phyloP scores from a whole-genome alignment of 2,888 invertebrate species.

The Drosophila multiciliata region DNA sequence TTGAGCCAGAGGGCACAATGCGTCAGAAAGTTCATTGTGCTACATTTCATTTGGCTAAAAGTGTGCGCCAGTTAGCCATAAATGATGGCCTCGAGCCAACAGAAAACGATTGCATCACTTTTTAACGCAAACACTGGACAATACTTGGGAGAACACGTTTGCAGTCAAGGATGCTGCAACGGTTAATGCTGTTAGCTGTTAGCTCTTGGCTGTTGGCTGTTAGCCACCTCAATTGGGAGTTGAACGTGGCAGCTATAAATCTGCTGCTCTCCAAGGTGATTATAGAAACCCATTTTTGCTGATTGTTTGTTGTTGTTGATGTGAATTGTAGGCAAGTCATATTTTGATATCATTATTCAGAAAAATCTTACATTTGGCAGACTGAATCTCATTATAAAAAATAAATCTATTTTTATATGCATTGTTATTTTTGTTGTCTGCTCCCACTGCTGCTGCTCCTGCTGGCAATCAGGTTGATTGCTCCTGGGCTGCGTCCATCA shows the following conservation, averaged over 20 bases:
- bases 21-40: slow-evolving; percentile 58
- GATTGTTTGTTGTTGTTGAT: slow-evolving; percentile 30
- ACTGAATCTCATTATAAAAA: slow-evolving; percentile 33
- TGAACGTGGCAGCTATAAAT: not conserved
- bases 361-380: slow-evolving; percentile 40
- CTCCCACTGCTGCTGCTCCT: slow-evolving; percentile 28
- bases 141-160: slow-evolving; percentile 3
- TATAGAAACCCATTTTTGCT: slow-evolving; percentile 64
- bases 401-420: slow-evolving; percentile 13
- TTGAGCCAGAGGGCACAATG: slow-evolving; percentile 29
- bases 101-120: slow-evolving; percentile 61
- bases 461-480: slow-evolving; percentile 67
- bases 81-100: slow-evolving; percentile 70
- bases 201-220: no score
- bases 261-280: slow-evolving; percentile 64
- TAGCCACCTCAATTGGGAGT: slow-evolving; percentile 56
- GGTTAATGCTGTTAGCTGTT: slow-evolving; percentile 64
- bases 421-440: not conserved
- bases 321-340: slow-evolving; percentile 31
- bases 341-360: slow-evolving; percentile 66
- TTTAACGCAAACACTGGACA: slow-evolving; percentile 29
- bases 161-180: slow-evolving; percentile 30
- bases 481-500: slow-evolving; percentile 12
- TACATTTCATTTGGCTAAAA: slow-evolving; percentile 75
- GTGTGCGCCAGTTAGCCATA: slow-evolving; percentile 49